phyloP scores from a whole-genome alignment of 2,113 vertebrate species.

The Solea solea region DNA sequence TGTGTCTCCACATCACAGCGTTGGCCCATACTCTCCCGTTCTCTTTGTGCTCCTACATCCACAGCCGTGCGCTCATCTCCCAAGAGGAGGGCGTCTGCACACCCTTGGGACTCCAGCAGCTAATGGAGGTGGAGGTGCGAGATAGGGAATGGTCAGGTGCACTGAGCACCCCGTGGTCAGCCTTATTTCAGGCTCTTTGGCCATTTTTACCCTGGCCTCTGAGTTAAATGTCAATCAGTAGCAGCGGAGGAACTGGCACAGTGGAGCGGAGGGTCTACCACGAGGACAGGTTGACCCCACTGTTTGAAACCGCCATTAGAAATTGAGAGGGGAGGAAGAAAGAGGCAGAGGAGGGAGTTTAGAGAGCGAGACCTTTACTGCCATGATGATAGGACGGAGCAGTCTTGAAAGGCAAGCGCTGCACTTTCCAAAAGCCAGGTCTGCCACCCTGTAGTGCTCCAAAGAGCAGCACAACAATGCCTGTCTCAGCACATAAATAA shows the following conservation, averaged over 20 bases:
- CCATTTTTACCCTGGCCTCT: conserved; percentile 36
- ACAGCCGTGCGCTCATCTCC: conserved; percentile 42
- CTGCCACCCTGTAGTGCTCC: conserved; percentile 52
- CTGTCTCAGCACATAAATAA: conserved; percentile 76
- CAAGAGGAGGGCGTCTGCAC: conserved; percentile 28
- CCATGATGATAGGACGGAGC: conserved; percentile 46
- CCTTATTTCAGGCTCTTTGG: conserved; percentile 62
- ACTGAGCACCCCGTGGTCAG: conserved; percentile 50
- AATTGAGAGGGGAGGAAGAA: conserved; percentile 1
- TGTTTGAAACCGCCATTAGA: conserved; percentile 40
- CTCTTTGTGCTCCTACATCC: conserved; percentile 51
- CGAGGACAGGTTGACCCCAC: conserved; percentile 19
- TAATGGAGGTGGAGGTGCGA: conserved; percentile 55
- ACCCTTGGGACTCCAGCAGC: conserved; percentile 39
- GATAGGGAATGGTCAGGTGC: conserved; percentile 42
- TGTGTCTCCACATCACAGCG: conserved; percentile 51
- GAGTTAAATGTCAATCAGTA: conserved; percentile 73
- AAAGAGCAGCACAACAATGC: conserved; percentile 72
- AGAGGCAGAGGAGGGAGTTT: conserved; percentile 14
- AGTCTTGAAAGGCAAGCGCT: conserved; percentile 62
- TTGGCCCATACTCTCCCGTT: conserved; percentile 22
- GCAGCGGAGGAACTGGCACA: conserved; percentile 33
- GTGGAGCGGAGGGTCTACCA: conserved; percentile 27
- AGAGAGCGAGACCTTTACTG: conserved; percentile 51
- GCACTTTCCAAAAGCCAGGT: conserved; percentile 50